These are phyloP conservation scores for Diachasmimorpha longicaudata DNA, from an alignment of 1,140 invertebrate genomes.

Conservation along the genomic window DNA sequence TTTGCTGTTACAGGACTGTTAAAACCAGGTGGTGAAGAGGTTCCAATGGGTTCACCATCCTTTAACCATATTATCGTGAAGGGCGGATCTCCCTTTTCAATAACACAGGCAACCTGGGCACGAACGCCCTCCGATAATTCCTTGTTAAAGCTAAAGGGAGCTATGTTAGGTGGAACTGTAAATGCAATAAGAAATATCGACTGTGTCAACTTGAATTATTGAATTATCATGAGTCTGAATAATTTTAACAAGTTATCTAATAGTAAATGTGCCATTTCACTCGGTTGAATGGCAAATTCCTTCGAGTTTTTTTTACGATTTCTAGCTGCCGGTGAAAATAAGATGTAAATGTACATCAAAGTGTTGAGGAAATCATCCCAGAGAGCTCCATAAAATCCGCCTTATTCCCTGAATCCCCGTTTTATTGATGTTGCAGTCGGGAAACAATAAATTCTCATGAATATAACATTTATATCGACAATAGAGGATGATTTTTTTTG, in stretches of 20 bases:
- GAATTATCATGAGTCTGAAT: not conserved
- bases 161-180: conserved; percentile 86
- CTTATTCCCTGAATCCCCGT: not conserved
- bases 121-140: conserved; percentile 86
- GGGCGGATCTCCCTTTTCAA: conserved; percentile 92
- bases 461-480: not conserved
- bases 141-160: conserved; percentile 71
- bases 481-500: not conserved
- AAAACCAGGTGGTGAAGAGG: conserved; percentile 48
- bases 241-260: not conserved
- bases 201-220: conserved; percentile 26
- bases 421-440: not conserved
- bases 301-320: not conserved
- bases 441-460: conserved; percentile 1
- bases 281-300: not conserved
- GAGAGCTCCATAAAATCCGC: not conserved
- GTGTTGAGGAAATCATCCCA: not conserved
- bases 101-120: conserved; percentile 90
- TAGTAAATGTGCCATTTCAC: not conserved
- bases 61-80: conserved; percentile 87
- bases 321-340: not conserved
- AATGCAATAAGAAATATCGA: conserved; percentile 46
- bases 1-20: conserved; percentile 56
- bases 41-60: conserved; percentile 72
- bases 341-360: not conserved